phyloP scores from a whole-genome alignment of 1,140 invertebrate species.

The Drosophila mojavensis region DNA sequence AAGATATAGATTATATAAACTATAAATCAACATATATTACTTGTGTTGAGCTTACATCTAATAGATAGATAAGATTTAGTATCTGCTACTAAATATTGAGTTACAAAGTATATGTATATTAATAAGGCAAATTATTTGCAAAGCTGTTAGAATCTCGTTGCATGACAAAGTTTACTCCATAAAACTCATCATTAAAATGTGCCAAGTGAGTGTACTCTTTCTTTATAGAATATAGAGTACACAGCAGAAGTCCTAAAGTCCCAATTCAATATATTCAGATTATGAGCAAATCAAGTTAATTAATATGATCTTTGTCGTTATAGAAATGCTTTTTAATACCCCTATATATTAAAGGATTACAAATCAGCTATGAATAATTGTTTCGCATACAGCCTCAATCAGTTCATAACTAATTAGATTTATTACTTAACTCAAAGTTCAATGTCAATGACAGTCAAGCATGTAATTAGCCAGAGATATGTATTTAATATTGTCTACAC shows the following conservation, averaged over 20 bases:
- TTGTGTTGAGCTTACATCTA: no score
- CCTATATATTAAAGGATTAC: not conserved
- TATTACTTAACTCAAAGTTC: slow-evolving; percentile 25
- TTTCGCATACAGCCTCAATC: no score
- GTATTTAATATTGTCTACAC: slow-evolving; percentile 9
- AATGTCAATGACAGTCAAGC: slow-evolving; percentile 1
- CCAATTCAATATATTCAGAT: no score
- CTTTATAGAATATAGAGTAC: no score
- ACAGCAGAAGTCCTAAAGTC: no score
- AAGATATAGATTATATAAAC: not conserved
- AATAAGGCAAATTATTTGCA: no score
- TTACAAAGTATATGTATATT: not conserved
- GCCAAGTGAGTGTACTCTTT: no score
- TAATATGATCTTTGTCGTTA: not conserved
- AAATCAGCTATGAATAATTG: not conserved
- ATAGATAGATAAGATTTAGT: not conserved
- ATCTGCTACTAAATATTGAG: not conserved
- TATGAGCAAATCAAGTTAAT: not conserved
- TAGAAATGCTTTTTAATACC: not conserved
- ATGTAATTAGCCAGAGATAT: slow-evolving; percentile 14
- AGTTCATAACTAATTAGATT: not conserved
- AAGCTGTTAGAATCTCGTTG: no score
- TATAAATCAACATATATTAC: no score
- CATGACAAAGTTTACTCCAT: no score
- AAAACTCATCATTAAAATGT: no score